These are phyloP conservation scores for Seriola dumerili DNA, from an alignment of 2,113 vertebrate genomes.

Conservation along the genomic window DNA sequence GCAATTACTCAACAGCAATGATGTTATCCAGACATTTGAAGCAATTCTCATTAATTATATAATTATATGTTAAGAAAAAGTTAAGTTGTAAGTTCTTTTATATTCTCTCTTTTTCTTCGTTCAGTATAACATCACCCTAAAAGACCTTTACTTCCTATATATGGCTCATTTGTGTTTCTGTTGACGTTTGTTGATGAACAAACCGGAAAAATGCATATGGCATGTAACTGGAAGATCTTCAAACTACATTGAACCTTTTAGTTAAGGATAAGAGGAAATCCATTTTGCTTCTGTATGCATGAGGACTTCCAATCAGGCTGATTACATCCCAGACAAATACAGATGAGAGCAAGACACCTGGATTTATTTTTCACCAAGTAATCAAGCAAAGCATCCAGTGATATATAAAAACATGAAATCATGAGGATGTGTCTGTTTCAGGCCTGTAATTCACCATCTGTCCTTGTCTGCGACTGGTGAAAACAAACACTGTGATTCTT, in stretches of 20 bases:
- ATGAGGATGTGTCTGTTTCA: conserved; percentile 27
- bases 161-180: background rate
- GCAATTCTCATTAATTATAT: background rate
- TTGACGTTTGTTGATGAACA: background rate
- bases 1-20: background rate
- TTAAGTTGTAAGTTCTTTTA: background rate
- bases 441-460: conserved; percentile 52
- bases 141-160: background rate
- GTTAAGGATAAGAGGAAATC: conserved; percentile 48
- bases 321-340: conserved; percentile 60
- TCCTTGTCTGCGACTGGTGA: background rate
- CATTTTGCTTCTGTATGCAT: conserved; percentile 55
- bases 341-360: conserved; percentile 45
- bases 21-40: background rate
- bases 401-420: conserved; percentile 68
- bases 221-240: background rate
- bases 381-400: conserved; percentile 35
- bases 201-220: background rate
- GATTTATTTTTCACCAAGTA: conserved; percentile 43
- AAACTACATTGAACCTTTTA: conserved; percentile 14
- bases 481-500: background rate
- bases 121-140: background rate
- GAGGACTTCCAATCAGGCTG: conserved; percentile 68
- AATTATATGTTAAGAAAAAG: background rate
- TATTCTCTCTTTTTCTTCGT: background rate